A percentile compares a stretch with the other conserved stretches of the same genome.
Evolutionary conservation across 2,113 vertebrate species (phyloP).

Genomic region (Calonectris borealis): DNA sequence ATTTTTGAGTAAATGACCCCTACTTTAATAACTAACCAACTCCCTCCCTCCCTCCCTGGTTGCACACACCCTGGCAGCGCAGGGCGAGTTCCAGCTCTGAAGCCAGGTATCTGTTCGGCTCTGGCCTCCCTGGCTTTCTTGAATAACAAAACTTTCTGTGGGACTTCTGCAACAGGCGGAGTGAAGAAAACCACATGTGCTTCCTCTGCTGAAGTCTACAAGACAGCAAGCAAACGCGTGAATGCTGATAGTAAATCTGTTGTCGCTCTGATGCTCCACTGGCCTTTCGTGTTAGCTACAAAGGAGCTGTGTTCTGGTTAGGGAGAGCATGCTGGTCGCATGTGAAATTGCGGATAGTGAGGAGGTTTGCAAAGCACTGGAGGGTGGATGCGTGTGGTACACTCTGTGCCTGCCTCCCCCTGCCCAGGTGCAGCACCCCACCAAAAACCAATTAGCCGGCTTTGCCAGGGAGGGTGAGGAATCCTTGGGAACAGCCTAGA

Average conservation of each 20-base stretch:
- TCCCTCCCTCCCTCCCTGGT: background rate
- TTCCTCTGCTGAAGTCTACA: background rate
- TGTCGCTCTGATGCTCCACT: background rate
- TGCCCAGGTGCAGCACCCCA: background rate
- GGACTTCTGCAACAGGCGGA: background rate
- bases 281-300: background rate
- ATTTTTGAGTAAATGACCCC: background rate
- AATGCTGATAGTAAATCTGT: background rate
- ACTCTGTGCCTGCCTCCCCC: background rate
- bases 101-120: background rate
- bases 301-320: background rate
- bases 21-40: background rate
- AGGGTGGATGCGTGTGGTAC: background rate
- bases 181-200: background rate
- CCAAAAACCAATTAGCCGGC: background rate
- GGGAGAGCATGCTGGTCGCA: fast-evolving
- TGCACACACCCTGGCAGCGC: background rate
- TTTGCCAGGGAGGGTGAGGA: background rate
- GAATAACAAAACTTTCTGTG: background rate
- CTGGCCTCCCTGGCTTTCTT: background rate
- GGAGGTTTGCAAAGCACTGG: background rate
- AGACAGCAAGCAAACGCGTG: fast-evolving
- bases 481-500: conserved; percentile 24
- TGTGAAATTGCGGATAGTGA: fast-evolving
- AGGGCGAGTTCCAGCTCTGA: background rate